A percentile compares a stretch with the other conserved stretches of the same genome.
phyloP scores from a whole-genome alignment of 2,797 vertebrate species.

The Acestrorhynchus altus region DNA sequence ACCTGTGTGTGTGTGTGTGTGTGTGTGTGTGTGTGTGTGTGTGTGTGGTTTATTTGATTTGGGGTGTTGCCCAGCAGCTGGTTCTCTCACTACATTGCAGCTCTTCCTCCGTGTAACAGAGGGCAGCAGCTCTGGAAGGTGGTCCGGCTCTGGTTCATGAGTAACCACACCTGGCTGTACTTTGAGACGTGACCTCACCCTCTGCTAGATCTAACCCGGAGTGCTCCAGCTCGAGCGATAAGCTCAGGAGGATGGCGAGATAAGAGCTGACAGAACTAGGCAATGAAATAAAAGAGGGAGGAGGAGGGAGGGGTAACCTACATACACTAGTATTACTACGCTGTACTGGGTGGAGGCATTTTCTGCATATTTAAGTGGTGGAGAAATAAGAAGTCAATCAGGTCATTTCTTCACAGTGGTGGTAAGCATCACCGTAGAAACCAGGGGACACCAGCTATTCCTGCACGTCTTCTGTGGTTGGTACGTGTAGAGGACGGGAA shows the following conservation, averaged over 20 bases:
- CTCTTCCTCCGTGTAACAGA: neutral
- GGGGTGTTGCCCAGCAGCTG: neutral
- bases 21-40: neutral
- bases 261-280: conserved; percentile 28
- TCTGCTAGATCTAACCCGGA: conserved; percentile 26
- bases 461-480: too few relatives aligned
- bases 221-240: conserved; percentile 23
- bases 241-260: conserved; percentile 16
- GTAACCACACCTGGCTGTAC: conserved; percentile 49
- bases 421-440: too few relatives aligned
- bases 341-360: too few relatives aligned
- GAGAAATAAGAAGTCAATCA: too few relatives aligned
- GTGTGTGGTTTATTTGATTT: neutral
- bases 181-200: conserved; percentile 57
- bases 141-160: conserved; percentile 1
- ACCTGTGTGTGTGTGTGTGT: conserved; percentile 51
- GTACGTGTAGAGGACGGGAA: neutral
- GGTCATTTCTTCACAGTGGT: too few relatives aligned
- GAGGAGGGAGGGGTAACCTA: neutral
- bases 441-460: too few relatives aligned
- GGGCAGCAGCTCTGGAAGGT: neutral
- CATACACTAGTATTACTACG: neutral
- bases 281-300: neutral
- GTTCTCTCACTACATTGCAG: neutral
- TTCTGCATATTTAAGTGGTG: too few relatives aligned